Base-by-base conservation (phyloP, 2,797 vertebrate genomes). In the Dermochelys coriacea region DNA sequence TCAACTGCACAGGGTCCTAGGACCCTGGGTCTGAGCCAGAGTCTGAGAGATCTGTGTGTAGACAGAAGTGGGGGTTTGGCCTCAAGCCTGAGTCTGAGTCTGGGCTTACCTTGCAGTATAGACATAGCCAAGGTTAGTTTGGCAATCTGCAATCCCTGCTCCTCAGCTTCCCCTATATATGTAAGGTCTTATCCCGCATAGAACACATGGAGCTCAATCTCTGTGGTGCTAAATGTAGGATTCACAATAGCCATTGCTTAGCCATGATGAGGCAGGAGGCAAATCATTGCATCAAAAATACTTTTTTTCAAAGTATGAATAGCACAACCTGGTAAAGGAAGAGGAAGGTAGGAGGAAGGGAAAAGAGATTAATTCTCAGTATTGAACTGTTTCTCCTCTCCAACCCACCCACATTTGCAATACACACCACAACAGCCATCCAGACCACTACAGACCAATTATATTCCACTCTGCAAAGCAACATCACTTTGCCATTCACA, bases 351-450 rank as follows among this genome's bases (percentile, higher is more conserved):
- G 49, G 49, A 50, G 49, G 49, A 50, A 50, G 49, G 23, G 77
- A 47, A 34, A 75, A 90, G 54, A 71, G 27, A 59, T 59, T 59
- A 12, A 31, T 57, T 55, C 21, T 31, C 57, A 59, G 25, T 57
- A 57, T 12, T 55, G 57, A 15, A 37, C 5, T 2, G 23, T 16
- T 29, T 74, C 12, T 81, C 88, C 29, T 88, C 49, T 87, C 61
- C 57, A 61, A 3, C 9, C 1, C 5, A 27, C 6, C 57, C 4
- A 52, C 49, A 92, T 15, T 52, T 31, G 80, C 49, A 54, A 12
- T 6, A 49, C 16, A 68, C 9, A 57, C n/a, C 19, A 64, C 57
- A 27, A 54, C 89, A 80, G 14, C 4, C 1, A 8, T 0, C 0
- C 74, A 77, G 16, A 31, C 27, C 12, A 59, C 5, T 59, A 31